Evolutionary conservation across 2,797 vertebrate genomes (phyloP).

Genomic region (Ptychobarbus kaznakovi): DNA sequence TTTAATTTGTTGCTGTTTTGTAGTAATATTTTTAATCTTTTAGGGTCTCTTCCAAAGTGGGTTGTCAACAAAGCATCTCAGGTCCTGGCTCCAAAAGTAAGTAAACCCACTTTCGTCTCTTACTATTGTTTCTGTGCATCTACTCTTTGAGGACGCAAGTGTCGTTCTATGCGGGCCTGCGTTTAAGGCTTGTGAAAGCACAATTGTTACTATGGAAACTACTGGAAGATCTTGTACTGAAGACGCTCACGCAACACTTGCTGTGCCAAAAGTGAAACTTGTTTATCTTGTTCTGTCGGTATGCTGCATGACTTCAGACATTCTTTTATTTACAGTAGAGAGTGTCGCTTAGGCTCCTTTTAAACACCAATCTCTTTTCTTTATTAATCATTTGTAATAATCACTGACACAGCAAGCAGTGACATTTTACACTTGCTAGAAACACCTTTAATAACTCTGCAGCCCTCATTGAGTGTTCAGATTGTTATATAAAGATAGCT

Average conservation of each 20-base stretch:
- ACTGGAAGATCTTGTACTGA: conserved; percentile 62
- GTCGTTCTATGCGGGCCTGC: conserved; percentile 57
- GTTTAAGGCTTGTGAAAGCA: conserved; percentile 62
- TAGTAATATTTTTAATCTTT: conserved; percentile 9
- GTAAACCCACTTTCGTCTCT: conserved; percentile 19
- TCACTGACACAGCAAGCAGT: background rate
- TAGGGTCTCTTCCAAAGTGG: conserved; percentile 85
- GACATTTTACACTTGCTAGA: background rate
- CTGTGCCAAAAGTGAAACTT: conserved; percentile 66
- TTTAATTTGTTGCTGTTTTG: background rate
- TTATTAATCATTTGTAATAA: background rate
- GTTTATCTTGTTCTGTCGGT: conserved; percentile 73
- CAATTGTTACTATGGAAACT: conserved; percentile 75
- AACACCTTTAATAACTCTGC: background rate
- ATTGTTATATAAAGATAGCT: background rate
- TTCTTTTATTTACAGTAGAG: background rate
- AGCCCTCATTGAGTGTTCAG: background rate
- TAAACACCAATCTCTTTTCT: background rate
- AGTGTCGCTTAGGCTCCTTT: background rate
- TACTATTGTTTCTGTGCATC: background rate
- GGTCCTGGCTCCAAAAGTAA: conserved; percentile 80
- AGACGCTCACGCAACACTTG: conserved; percentile 56
- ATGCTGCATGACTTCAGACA: conserved; percentile 8
- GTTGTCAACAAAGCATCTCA: conserved; percentile 83
- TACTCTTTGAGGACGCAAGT: background rate